Conservation (phyloP, 2,888 invertebrate species). For the Drosophila birchii region DNA sequence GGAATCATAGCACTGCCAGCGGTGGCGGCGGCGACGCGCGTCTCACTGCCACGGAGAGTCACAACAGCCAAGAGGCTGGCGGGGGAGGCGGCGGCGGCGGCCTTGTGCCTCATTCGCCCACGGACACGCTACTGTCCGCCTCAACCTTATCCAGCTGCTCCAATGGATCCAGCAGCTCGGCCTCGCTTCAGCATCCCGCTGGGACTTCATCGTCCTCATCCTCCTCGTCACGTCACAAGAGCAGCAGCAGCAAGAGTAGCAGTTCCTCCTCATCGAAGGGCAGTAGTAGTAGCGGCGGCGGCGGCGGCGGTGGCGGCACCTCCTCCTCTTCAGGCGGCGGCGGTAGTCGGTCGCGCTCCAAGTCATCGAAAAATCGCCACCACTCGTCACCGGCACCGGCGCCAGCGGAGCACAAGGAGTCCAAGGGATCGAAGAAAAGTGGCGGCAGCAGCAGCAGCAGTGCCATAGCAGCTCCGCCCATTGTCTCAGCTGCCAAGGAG, state of each 20-base stretch:
- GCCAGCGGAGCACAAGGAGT: constrained; percentile 60
- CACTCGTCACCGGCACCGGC: constrained; percentile 60
- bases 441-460: constrained; percentile 17
- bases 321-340: constrained; percentile 39
- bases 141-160: constrained; percentile 65
- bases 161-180: constrained; percentile 79
- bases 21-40: constrained; percentile 20
- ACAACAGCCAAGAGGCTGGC: constrained; percentile 29
- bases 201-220: constrained; percentile 62
- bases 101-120: constrained; percentile 59
- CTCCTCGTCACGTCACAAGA: constrained; percentile 81
- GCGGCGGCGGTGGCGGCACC: constrained; percentile 44
- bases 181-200: constrained; percentile 80
- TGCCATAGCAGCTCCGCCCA: constrained; percentile 42
- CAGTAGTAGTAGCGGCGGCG: constrained; percentile 52
- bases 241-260: constrained; percentile 82
- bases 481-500: constrained; percentile 11
- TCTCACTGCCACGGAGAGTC: constrained; percentile 44
- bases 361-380: constrained; percentile 72
- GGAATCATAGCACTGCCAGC: constrained; percentile 6
- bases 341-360: constrained; percentile 78
- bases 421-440: constrained; percentile 58
- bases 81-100: constrained; percentile 5
- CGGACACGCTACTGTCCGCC: constrained; percentile 59
- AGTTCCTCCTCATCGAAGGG: constrained; percentile 70